Evolutionary conservation across 2,797 vertebrate species (phyloP), one percentile per base, ranked within the genome.

Genomic region (Melanotaenia maccullochi): DNA sequence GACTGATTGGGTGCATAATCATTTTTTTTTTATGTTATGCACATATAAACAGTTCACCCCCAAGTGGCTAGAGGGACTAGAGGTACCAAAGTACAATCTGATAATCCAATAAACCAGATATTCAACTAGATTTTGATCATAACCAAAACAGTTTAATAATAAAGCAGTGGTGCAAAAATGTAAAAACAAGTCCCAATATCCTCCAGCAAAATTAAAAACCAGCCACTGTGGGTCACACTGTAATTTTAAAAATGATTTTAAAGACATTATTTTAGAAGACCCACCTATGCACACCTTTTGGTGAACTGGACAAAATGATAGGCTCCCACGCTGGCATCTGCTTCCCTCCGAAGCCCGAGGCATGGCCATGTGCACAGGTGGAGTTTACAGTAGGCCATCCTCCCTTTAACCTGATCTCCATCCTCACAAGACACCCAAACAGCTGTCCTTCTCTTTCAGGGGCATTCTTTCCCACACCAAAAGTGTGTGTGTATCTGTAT

Each of bases 391-490:
- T 90, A 84, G 86, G 76, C 84, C 92, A 89, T 92, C 94, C 87
- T 93, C 89, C 87, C 76, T 91, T 93, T 93, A 94, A 93, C 94
- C 94, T 94, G 94, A 93, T 94, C 92, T 79, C 85, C 90, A 84
- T 93, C 94, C 90, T 93, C 94, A 91, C 88, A 90, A 94, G 93
- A 95, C 87, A 95, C 90, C 92, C 91, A 95, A 97, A 95, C 97
- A 98, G 97, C 97, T 98, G 96, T 97, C 96, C 95, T 91, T 93
- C 92, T 93, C 94, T 95, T 96, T 96, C 70, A 95, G 81, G 93
- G 84, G 89, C 95, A 93, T 93, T 96, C 95, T 96, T 92, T 92
- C 89, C 89, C 91, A 93, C 92, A 93, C 90, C 87, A 85, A 81
- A 79, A 83, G 77, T 79, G 85, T 84, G 76, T 67, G 69, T 81